Percentiles rank a stretch among this genome's conserved stretches.
phyloP scores from a whole-genome alignment of 1,140 invertebrate species.

The Drosophila grimshawi region DNA sequence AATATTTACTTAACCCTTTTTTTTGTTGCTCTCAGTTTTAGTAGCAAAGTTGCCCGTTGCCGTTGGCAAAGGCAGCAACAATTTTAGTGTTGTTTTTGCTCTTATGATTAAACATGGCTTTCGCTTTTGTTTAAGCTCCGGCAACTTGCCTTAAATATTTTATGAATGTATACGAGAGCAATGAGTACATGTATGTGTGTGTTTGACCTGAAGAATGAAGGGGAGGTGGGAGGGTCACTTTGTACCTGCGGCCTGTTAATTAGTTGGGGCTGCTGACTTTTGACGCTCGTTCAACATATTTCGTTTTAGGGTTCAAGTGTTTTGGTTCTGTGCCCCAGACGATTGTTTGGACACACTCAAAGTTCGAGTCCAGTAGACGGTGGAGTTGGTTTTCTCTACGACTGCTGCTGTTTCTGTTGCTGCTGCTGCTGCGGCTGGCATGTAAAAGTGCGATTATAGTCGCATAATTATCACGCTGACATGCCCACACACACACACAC shows the following conservation, averaged over 20 bases:
- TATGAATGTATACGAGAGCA: conserved; percentile 49
- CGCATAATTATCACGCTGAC: conserved; percentile 83
- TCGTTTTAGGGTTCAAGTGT: conserved; percentile 78
- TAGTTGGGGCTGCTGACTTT: conserved; percentile 76
- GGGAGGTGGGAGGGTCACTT: conserved; percentile 7
- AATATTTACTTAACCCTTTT: conserved; percentile 83
- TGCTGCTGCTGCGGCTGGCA: conserved; percentile 57
- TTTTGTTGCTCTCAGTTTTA: conserved; percentile 55
- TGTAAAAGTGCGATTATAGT: conserved; percentile 83
- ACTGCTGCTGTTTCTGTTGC: conserved; percentile 14
- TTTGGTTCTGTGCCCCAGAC: conserved; percentile 30
- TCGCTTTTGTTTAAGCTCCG: conserved; percentile 77
- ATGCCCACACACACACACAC: conserved; percentile 62
- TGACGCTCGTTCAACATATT: conserved; percentile 77
- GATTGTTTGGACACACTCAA: conserved; percentile 24
- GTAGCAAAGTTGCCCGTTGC: conserved; percentile 63
- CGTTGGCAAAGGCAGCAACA: conserved; percentile 51
- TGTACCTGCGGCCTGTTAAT: conserved; percentile 79
- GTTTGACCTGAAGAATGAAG: background rate
- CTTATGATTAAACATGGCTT: conserved; percentile 83
- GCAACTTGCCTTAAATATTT: conserved; percentile 78
- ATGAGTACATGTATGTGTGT: too few species aligned
- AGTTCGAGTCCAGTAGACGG: background rate
- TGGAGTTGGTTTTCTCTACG: conserved; percentile 4
- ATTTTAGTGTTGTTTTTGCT: conserved; percentile 73